These are phyloP conservation scores for Cavia porcellus DNA, from an alignment of 2,113 vertebrate genomes.

Conservation along the genomic window DNA sequence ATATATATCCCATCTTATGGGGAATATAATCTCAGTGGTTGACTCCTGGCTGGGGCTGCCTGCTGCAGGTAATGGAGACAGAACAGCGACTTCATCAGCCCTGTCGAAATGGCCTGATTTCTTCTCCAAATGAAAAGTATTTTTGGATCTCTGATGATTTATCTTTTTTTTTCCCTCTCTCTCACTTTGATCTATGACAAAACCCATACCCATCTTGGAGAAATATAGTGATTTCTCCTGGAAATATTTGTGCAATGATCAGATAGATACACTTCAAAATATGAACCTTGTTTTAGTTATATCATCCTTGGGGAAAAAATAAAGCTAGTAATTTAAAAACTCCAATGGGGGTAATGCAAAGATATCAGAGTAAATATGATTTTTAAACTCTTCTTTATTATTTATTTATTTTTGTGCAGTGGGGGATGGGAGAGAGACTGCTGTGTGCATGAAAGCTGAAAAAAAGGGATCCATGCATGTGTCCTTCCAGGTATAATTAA, in stretches of 20 bases:
- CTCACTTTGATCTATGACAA: conserved; percentile 88
- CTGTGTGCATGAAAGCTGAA: conserved; percentile 4
- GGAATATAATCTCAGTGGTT: conserved; percentile 91
- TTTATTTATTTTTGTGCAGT: conserved; percentile 70
- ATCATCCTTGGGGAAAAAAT: conserved; percentile 68
- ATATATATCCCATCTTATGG: conserved; percentile 88
- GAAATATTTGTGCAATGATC: conserved; percentile 92
- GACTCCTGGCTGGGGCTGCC: conserved; percentile 89
- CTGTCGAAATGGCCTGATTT: conserved; percentile 91
- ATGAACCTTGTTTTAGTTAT: conserved; percentile 82
- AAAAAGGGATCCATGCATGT: conserved; percentile 42
- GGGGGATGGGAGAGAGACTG: neutral
- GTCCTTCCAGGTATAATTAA: conserved; percentile 86
- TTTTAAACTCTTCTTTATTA: conserved; percentile 56
- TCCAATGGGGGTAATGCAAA: conserved; percentile 75
- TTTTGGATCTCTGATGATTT: conserved; percentile 93
- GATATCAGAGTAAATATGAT: conserved; percentile 61
- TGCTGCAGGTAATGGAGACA: conserved; percentile 90
- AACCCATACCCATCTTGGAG: conserved; percentile 88
- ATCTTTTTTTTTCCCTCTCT: conserved; percentile 87
- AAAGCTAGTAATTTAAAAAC: conserved; percentile 79
- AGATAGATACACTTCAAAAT: conserved; percentile 80
- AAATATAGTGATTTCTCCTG: conserved; percentile 94
- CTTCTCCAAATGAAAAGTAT: conserved; percentile 94
- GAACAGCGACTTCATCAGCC: conserved; percentile 91